Base-by-base conservation (phyloP, 2,797 vertebrate species). In the Sylvilagus floridanus region DNA sequence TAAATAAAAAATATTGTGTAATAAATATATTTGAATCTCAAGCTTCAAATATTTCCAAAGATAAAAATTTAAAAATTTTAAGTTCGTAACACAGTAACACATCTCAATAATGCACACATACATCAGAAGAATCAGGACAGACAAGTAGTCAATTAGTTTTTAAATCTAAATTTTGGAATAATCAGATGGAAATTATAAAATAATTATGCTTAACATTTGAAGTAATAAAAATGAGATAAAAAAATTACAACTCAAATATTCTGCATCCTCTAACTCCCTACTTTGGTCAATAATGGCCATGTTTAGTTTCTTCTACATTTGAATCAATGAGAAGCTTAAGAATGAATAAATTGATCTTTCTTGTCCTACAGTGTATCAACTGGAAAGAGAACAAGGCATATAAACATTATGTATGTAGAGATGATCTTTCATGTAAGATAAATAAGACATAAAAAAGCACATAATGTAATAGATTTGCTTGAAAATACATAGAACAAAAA, bases 1-100 rank as follows among this genome's bases (percentile, higher is more conserved):
- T 71, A 92, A 90, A 71, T 69, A 66, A 35, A 88, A 88, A 88
- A 5, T 81, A 3, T 73, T 78, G 11, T 77, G 4, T 84, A 19
- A 62, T 52, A 7, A 87, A 54, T 37, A 75, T 9, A n/a, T 69
- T 73, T 88, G 26, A 89, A 84, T 69, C 4, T 11, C 11, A 78
- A 72, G 14, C 50, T 5, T 76, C 54, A 89, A 91, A 86, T 22
- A 30, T 69, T 88, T 62, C 3, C 30, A 65, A 79, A 90, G 35
- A 52, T 63, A 90, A 85, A 78, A 79, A 50, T 88, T 63, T 8
- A 32, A 52, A 87, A 63, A 84, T 82, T 24, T 47, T 88, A 17
- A 90, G 47, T 90, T 96, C n/a, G 52, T 68, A 72, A 71, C 69
- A 73, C 24, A 86, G 54, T 3, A 85, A 9, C 21, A 79, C 2